Conservation (phyloP, 35 echinoderm and acorn worm genomes). For the Nesometra sesokonis region DNA sequence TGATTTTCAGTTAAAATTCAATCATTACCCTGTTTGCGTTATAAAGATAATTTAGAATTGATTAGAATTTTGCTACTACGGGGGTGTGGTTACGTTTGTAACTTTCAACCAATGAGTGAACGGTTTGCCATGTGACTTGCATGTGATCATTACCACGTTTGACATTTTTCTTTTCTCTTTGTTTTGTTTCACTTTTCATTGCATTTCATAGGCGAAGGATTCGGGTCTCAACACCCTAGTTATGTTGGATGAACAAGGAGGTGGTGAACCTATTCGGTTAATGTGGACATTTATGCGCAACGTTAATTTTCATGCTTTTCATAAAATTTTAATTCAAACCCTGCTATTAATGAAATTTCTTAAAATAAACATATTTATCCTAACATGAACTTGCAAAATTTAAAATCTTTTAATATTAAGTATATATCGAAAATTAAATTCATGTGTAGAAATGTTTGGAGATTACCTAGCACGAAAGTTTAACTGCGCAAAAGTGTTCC, state of each 20-base stretch:
- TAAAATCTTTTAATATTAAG: too few relatives aligned
- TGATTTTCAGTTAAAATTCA: background rate
- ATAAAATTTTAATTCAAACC: too few relatives aligned
- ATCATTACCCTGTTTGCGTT: background rate
- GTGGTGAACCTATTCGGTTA: constrained; percentile 24
- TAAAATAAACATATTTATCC: too few relatives aligned
- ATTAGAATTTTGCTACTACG: background rate
- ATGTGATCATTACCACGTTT: background rate
- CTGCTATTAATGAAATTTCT: too few relatives aligned
- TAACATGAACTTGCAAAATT: too few relatives aligned
- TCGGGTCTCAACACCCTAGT: constrained; percentile 91
- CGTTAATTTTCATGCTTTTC: too few relatives aligned
- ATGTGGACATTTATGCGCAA: too few relatives aligned
- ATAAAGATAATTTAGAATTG: background rate
- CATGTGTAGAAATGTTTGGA: too few relatives aligned
- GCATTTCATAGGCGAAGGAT: constrained; percentile 80
- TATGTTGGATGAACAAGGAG: constrained; percentile 99
- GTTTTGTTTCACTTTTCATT: constrained; percentile 21
- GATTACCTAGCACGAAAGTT: too few relatives aligned
- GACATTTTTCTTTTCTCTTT: constrained; percentile 39
- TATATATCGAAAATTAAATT: too few relatives aligned
- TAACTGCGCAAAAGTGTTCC: too few relatives aligned
- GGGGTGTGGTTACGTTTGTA: background rate
- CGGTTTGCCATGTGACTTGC: background rate
- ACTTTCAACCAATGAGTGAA: background rate